Evolutionary conservation across 2,797 vertebrate species (phyloP).

Genomic region (Etheostoma perlongum): DNA sequence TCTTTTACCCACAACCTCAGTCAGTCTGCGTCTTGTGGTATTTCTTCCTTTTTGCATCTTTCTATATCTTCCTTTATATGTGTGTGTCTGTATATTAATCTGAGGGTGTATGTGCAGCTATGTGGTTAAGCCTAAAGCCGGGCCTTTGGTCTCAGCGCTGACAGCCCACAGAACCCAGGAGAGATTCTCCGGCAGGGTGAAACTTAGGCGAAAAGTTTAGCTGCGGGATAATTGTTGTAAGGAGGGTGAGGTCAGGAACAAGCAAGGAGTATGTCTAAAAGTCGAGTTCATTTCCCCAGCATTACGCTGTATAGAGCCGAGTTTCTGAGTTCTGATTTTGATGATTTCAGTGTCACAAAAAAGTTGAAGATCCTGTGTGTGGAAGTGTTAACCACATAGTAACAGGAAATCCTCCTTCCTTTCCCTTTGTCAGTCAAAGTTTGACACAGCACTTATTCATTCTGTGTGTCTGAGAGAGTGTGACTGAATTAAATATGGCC

Average conservation of each 20-base stretch:
- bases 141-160: constrained; percentile 40
- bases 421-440: constrained; percentile 12
- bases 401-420: constrained; percentile 38
- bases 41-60: constrained; percentile 28
- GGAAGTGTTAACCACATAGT: constrained; percentile 31
- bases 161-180: constrained; percentile 60
- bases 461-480: neutral
- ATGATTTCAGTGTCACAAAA: neutral
- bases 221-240: constrained; percentile 31
- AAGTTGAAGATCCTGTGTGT: neutral
- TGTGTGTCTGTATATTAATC: constrained; percentile 14
- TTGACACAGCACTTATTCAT: constrained; percentile 16
- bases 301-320: neutral
- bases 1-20: constrained; percentile 32
- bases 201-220: constrained; percentile 54
- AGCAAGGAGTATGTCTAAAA: neutral
- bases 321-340: neutral
- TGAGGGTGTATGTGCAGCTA: constrained; percentile 1
- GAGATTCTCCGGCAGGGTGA: constrained; percentile 55
- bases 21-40: constrained; percentile 35
- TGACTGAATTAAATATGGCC: neutral
- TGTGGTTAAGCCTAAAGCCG: constrained; percentile 32
- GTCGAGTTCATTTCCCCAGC: constrained; percentile 20
- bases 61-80: constrained; percentile 9
- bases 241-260: constrained; percentile 35